Evolutionary conservation across 2,888 invertebrate species (phyloP).

Genomic region (Punctoribates punctum): DNA sequence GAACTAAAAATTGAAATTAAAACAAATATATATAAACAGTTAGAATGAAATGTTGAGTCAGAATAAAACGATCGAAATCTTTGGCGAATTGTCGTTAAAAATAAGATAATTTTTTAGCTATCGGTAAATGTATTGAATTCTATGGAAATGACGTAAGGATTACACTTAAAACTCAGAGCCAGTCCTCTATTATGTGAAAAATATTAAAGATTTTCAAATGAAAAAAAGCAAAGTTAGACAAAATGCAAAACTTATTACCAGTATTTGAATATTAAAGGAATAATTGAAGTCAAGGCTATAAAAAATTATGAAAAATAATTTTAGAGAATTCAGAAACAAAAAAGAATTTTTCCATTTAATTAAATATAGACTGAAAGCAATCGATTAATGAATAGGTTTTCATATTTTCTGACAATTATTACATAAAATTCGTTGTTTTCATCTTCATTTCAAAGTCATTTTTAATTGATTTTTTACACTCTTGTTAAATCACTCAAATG

Average conservation of each 20-base stretch:
- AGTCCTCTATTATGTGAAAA: neutral
- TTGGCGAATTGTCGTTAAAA: neutral
- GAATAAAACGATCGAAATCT: too few species aligned
- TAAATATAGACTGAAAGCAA: neutral
- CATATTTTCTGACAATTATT: too few species aligned
- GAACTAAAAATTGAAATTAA: too few species aligned
- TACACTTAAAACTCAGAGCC: neutral
- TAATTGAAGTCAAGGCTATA: conserved; percentile 21
- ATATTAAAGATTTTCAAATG: neutral
- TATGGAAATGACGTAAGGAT: conserved; percentile 20
- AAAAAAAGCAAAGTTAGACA: neutral
- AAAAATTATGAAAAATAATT: neutral
- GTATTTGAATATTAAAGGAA: neutral
- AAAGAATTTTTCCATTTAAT: neutral
- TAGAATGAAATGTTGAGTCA: too few species aligned
- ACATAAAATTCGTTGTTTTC: too few species aligned
- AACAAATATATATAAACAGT: too few species aligned
- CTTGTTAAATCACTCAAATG: too few species aligned
- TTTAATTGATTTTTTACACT: too few species aligned
- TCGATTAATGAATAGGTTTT: too few species aligned
- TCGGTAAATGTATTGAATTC: conserved; percentile 6
- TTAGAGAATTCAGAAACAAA: neutral
- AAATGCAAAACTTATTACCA: neutral
- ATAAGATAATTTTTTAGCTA: neutral
- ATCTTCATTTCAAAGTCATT: too few species aligned